Evolutionary conservation across 2,797 vertebrate species (phyloP).

Genomic region (Lerista edwardsae): DNA sequence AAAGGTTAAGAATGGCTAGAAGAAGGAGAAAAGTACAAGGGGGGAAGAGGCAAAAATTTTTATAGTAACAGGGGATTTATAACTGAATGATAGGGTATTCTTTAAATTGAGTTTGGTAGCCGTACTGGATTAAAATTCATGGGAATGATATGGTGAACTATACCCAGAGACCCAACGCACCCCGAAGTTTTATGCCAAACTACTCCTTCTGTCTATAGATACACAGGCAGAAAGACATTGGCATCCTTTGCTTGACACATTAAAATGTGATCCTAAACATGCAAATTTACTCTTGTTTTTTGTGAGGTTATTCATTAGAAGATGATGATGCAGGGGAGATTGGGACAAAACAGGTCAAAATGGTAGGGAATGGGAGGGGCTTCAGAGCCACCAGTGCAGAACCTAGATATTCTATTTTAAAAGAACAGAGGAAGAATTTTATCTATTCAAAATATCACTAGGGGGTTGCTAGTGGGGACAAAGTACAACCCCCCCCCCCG

Average conservation of each 20-base stretch:
- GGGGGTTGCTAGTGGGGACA: too few relatives aligned
- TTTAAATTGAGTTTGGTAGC: neutral
- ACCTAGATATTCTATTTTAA: too few relatives aligned
- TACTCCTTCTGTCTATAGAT: neutral
- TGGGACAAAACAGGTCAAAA: too few relatives aligned
- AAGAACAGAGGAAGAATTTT: too few relatives aligned
- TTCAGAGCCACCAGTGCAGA: too few relatives aligned
- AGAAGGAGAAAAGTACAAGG: constrained; percentile 1
- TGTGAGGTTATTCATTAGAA: too few relatives aligned
- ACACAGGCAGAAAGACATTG: neutral
- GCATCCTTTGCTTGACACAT: neutral
- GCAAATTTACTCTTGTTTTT: too few relatives aligned
- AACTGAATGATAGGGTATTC: neutral
- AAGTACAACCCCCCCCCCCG: too few relatives aligned
- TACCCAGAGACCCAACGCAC: neutral
- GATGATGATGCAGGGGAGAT: too few relatives aligned
- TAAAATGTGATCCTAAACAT: neutral
- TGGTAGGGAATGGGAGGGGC: too few relatives aligned
- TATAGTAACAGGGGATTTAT: neutral
- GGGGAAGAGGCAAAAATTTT: constrained; percentile 13
- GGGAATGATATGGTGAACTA: neutral
- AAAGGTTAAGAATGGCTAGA: constrained; percentile 28
- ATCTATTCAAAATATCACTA: too few relatives aligned
- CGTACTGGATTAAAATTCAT: constrained; percentile 12
- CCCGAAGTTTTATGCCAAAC: neutral